These are phyloP conservation scores for Nanorana parkeri DNA, from an alignment of 2,113 vertebrate genomes.

Conservation along the genomic window DNA sequence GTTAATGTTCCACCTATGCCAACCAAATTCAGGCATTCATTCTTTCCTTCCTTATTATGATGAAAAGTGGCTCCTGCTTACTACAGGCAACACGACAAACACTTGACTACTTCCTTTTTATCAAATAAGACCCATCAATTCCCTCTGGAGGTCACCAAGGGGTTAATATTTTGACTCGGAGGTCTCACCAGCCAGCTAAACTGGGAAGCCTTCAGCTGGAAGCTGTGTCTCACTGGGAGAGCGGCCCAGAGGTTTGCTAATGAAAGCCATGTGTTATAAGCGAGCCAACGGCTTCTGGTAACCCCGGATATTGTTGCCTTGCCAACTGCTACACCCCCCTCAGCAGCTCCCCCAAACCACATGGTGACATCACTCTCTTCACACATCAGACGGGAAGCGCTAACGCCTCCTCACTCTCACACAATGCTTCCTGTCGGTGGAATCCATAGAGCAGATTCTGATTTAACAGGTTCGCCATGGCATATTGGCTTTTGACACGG, in stretches of 20 bases:
- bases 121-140: too few species aligned
- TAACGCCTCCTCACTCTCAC: conserved; percentile 21
- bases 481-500: conserved; percentile 18
- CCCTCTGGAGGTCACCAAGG: background rate
- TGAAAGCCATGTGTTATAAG: conserved; percentile 13
- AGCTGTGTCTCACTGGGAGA: conserved; percentile 26
- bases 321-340: background rate
- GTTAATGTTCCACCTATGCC: too few species aligned
- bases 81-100: too few species aligned
- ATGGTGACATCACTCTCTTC: conserved; percentile 45
- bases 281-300: conserved; percentile 43
- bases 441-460: conserved; percentile 31
- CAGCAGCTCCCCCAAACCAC: conserved; percentile 26
- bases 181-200: conserved; percentile 16
- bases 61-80: too few species aligned
- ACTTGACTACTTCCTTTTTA: too few species aligned
- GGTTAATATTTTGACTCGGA: conserved; percentile 1
- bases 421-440: conserved; percentile 28
- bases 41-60: too few species aligned
- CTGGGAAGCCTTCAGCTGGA: conserved; percentile 11
- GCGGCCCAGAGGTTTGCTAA: conserved; percentile 37
- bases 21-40: too few species aligned
- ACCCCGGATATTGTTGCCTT: background rate
- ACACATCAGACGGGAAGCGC: conserved; percentile 44
- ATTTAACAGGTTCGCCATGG: conserved; percentile 24